Base-by-base conservation (phyloP, 2,888 invertebrate genomes). In the Synanthedon myopaeformis region DNA sequence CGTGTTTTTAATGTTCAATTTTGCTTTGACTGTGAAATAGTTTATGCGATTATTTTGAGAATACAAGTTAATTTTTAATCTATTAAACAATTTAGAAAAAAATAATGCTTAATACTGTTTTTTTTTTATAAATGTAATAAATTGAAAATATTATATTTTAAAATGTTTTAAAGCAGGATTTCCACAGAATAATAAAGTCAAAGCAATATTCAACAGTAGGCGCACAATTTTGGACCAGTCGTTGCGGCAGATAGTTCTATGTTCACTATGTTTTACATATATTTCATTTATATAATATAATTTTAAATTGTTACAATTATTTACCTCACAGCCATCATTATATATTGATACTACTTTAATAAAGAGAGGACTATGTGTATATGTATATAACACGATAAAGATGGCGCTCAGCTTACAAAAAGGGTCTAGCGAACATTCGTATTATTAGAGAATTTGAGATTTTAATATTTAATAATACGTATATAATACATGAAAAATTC, bases 301-400 rank as follows among this genome's bases (percentile, higher is more conserved):
- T 82, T 84, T 86, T 85, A 84, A 87, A 83, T 82, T 82, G 84
- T 86, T 84, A 77, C 66, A 77, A 83, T 82, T 78, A 82, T 82
- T 84, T 84, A 86, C 81, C 87, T 87, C 87, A 87, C 87, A 87
- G 87, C 87, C 87, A 87, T 87, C 87, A 85, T 86, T 87, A 86
- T 81, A 85, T 85, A 86, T 85, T 86, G 87, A 85, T 82, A 82
- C 86, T 86, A 87, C 86, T 62, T 82, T 85, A 83, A 81, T 83
- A 82, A 76, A 83, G 81, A 85, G 76, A 82, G 84, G 79, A 83
- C 82, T 83, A 83, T 65, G 76, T 78, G 74, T 76, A 83, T 65
- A 76, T 78, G 74, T 76, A 79, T 82, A 23, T 49, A 49, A 49
- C 81, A 84, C 82, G 76, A 72, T 65, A 78, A 35, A 78, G 84